Evolutionary conservation across 2,888 invertebrate genomes (phyloP).

Genomic region (Melinopterus prodromus): DNA sequence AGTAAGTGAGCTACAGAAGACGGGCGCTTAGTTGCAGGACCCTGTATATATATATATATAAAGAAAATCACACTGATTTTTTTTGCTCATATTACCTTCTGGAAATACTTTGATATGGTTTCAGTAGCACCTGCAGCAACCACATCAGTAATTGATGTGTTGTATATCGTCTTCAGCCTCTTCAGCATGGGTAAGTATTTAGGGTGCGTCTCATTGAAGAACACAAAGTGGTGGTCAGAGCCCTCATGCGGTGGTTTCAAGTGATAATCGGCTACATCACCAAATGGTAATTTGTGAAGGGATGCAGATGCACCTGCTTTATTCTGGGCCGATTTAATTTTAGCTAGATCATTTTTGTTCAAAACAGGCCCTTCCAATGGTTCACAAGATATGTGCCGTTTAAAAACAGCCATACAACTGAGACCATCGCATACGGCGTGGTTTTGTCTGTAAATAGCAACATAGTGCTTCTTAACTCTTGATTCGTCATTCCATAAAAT

Average conservation of each 20-base stretch:
- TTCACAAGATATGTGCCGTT: neutral
- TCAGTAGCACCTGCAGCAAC: neutral
- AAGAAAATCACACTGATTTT: too few species aligned
- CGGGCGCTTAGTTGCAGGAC: too few species aligned
- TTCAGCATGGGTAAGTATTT: neutral
- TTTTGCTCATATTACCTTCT: neutral
- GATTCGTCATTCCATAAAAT: neutral
- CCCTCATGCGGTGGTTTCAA: neutral
- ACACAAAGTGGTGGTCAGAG: neutral
- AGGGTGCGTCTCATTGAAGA: neutral
- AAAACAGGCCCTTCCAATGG: neutral
- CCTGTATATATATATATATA: too few species aligned
- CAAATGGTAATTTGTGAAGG: neutral
- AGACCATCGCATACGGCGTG: neutral
- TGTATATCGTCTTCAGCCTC: neutral
- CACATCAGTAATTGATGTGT: neutral
- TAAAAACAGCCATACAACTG: neutral
- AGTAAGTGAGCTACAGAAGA: too few species aligned
- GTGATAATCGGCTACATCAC: neutral
- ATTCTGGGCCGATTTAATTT: neutral
- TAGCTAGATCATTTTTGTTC: neutral
- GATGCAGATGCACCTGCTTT: neutral
- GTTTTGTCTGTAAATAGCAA: neutral
- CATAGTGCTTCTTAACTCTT: neutral
- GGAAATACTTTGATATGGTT: neutral